Evolutionary conservation across 1,140 invertebrate species (phyloP).

Genomic region (Eulimnadia texana): DNA sequence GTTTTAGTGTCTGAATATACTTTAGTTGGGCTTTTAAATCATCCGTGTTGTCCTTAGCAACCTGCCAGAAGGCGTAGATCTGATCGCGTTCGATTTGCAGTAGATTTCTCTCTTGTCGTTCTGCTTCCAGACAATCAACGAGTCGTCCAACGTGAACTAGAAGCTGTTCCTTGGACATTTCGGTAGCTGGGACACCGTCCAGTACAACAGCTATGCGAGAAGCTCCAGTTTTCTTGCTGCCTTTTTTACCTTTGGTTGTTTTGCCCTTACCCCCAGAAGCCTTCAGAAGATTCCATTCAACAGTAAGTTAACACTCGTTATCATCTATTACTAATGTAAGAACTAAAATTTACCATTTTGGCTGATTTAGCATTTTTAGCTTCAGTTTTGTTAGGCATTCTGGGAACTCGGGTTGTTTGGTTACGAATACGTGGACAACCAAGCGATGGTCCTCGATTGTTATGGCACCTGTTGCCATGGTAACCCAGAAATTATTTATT

Average conservation of each 20-base stretch:
- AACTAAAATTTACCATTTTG: conserved; percentile 5
- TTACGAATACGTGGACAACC: too few species aligned
- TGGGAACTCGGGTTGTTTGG: too few species aligned
- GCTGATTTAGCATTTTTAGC: neutral
- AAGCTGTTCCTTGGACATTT: conserved; percentile 85
- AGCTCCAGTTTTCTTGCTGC: conserved; percentile 16
- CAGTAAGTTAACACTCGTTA: too few species aligned
- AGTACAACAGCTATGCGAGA: conserved; percentile 42
- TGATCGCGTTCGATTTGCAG: conserved; percentile 91
- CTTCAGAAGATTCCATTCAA: neutral
- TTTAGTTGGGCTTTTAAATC: conserved; percentile 55
- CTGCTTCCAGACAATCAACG: conserved; percentile 81
- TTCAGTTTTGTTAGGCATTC: conserved; percentile 2
- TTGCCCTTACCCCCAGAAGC: conserved; percentile 24
- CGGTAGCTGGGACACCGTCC: conserved; percentile 77
- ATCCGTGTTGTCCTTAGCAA: conserved; percentile 65
- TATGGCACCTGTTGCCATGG: neutral
- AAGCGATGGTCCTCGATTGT: neutral
- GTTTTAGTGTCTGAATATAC: conserved; percentile 25
- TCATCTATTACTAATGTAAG: too few species aligned
- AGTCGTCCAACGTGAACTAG: conserved; percentile 72
- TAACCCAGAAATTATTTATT: too few species aligned
- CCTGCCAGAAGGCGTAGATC: conserved; percentile 86
- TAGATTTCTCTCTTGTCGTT: conserved; percentile 86
- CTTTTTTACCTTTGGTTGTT: conserved; percentile 25